Conservation (phyloP, 2,888 invertebrate species). For the Myathropa florea region DNA sequence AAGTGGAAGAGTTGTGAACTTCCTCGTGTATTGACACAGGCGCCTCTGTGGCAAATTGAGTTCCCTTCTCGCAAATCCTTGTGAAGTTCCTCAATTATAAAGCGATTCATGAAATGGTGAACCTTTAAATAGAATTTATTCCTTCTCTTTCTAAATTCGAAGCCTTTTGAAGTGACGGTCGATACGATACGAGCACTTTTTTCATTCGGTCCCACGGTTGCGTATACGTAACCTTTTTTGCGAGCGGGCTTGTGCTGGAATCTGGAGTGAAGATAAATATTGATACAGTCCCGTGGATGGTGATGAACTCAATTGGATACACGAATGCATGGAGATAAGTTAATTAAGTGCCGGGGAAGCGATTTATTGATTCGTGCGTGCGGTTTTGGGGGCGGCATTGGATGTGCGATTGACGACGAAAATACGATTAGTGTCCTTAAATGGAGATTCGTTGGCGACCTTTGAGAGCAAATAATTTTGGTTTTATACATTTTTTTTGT, state of each 20-base stretch:
- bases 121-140: not conserved
- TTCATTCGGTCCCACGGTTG: not conserved
- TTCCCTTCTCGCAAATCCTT: constrained; percentile 2
- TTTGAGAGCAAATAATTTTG: constrained; percentile 16
- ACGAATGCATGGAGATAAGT: constrained; percentile 9
- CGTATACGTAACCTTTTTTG: constrained; percentile 52
- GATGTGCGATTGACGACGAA: constrained; percentile 2
- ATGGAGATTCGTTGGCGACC: constrained; percentile 24
- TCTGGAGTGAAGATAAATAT: constrained; percentile 16
- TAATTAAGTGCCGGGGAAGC: constrained; percentile 24
- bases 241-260: constrained; percentile 1
- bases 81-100: constrained; percentile 7
- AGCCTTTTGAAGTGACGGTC: not conserved
- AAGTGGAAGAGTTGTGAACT: not conserved
- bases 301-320: constrained; percentile 8
- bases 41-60: not conserved
- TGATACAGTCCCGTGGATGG: not conserved
- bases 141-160: not conserved
- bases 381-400: not conserved
- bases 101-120: not conserved
- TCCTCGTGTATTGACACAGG: constrained; percentile 9
- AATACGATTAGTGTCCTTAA: constrained; percentile 25
- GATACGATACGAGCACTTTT: no score
- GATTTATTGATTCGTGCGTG: constrained; percentile 51
- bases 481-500: not conserved